A percentile compares a stretch with the other conserved stretches of the same genome.
phyloP scores from a whole-genome alignment of 2,888 invertebrate genomes.

The Tetragonisca angustula region DNA sequence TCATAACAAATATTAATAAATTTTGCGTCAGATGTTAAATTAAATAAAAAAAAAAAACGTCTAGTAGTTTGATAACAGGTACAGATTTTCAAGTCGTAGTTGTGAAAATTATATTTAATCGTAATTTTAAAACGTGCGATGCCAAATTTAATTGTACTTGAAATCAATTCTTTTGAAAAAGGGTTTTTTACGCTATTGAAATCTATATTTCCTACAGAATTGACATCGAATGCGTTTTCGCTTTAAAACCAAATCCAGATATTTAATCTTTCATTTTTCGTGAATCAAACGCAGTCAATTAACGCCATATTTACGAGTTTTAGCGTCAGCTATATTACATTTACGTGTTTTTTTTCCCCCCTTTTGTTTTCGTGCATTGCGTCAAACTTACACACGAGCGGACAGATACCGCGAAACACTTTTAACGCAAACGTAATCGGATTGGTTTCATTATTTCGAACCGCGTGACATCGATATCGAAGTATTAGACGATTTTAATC shows the following conservation, averaged over 20 bases:
- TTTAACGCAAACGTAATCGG: slow-evolving; percentile 1
- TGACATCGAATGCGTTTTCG: background rate
- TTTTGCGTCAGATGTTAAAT: background rate
- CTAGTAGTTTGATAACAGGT: fast-evolving
- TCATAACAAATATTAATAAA: background rate
- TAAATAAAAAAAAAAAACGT: background rate
- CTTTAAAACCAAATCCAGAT: background rate
- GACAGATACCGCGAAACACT: slow-evolving; percentile 1
- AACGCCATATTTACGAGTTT: background rate
- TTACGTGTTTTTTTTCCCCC: background rate
- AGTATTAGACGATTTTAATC: background rate
- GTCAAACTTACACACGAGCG: background rate
- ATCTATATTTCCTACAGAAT: background rate
- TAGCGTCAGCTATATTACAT: background rate
- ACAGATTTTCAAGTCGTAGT: background rate
- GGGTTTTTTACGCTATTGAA: no score
- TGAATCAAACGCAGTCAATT: background rate
- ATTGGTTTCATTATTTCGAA: background rate
- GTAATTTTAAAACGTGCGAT: no score
- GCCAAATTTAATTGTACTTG: no score
- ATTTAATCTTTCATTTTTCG: slow-evolving; percentile 3
- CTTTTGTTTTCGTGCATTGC: background rate
- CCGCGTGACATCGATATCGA: background rate
- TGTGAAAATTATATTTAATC: background rate
- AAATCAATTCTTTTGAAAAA: no score